Base-by-base conservation (phyloP, 2,888 invertebrate species). In the Abrostola triplasia region DNA sequence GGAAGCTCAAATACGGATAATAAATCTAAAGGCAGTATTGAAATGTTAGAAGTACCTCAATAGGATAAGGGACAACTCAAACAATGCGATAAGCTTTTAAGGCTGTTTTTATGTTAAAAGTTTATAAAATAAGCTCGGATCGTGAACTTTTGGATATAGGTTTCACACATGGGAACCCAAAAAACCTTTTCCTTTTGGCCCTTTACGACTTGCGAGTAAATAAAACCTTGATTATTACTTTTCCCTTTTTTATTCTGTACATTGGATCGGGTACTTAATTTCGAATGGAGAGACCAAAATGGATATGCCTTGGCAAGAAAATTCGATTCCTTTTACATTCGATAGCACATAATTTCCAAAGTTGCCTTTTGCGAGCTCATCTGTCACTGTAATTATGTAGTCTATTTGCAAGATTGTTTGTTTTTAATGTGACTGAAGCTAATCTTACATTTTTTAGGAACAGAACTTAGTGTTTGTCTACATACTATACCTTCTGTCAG, bases 131-230 rank as follows among this genome's bases (percentile, higher is more conserved):
- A 50, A 56, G 47, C 55, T 36, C 47, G 47, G 52, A 50, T 59
- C 59, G 54, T 69, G 49, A 57, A 73, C 61, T 50, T 37, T 41
- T 59, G 42, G 50, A 65, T 50, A 35, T 55, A 49, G 38, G 47
- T 61, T 36, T 10, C 41, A 40, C 37, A 44, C 36, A 47, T n/a
- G 38, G 35, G 13, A 24, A 44, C 47, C n/a, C 24, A 41, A 71
- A 74, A 58, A 38, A 64, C 57, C 36, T 51, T 64, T 47, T 47
- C 58, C 41, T 12, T 67, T 42, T 36, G 9, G 0, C 24, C 52
- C 24, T 71, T 76, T 57, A 67, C 59, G 72, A 58, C 47, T 41
- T 52, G 49, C 52, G 13, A 51, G 59, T 64, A 51, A 61, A 71
- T 73, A 60, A 64, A 61, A 59, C 40, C 38, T 54, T 48, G 53